Evolutionary conservation across 2,888 invertebrate species (phyloP).

Genomic region (Trichogramma evanescens): DNA sequence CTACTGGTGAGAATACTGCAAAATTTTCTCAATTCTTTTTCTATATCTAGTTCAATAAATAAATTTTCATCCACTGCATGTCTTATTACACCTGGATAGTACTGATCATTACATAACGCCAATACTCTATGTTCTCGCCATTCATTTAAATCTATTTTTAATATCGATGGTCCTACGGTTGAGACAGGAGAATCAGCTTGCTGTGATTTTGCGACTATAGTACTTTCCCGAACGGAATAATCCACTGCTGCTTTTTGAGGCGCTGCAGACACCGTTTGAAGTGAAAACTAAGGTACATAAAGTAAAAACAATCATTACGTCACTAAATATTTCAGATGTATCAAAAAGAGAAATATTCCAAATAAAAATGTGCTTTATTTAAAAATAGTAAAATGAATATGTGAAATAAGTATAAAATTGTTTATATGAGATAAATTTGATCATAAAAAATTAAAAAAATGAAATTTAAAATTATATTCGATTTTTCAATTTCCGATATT

Average conservation of each 20-base stretch:
- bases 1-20: conserved; percentile 71
- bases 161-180: background rate
- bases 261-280: conserved; percentile 43
- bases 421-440: background rate
- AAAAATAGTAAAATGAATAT: background rate
- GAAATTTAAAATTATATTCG: too few relatives aligned
- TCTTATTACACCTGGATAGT: conserved; percentile 83
- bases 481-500: too few relatives aligned
- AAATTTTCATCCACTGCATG: conserved; percentile 65
- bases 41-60: conserved; percentile 76
- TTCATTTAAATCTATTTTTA: conserved; percentile 75
- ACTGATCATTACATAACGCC: conserved; percentile 72
- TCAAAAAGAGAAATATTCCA: background rate
- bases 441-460: too few relatives aligned
- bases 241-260: conserved; percentile 56
- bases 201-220: conserved; percentile 33
- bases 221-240: conserved; percentile 51
- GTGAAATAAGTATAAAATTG: background rate
- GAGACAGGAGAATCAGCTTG: conserved; percentile 36
- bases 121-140: conserved; percentile 90
- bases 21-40: conserved; percentile 63
- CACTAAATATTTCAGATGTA: background rate
- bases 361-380: background rate
- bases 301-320: background rate
- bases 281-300: conserved; percentile 28